Evolutionary conservation across 2,113 vertebrate species (phyloP), one percentile per base, ranked within the genome.

Genomic region (Thamnaconus septentrionalis): DNA sequence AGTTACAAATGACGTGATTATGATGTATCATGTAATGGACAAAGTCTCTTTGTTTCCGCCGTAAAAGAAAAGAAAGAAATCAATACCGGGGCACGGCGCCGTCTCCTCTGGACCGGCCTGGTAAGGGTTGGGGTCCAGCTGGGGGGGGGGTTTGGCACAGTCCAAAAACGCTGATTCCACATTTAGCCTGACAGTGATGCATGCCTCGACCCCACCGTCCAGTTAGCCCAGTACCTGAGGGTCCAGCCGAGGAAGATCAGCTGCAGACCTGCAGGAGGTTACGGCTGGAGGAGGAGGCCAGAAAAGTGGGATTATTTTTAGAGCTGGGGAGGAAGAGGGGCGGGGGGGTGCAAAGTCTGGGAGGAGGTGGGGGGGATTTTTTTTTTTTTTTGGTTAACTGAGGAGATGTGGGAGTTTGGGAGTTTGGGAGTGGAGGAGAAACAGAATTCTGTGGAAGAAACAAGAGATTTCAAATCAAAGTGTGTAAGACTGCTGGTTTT

Each of bases 1-100:
- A 90, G 79, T 79, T 92, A 92, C 92, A 94, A 93, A 94, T 93
- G 87, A 92, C 67, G 89, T 92, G 91, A 93, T 94, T 90, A 94
- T 94, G 93, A 94, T 91, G 66, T 90, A 91, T 93, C 93, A 92
- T 94, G 91, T 92, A 91, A 91, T 79, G 53, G 76, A 86, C 75
- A 89, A 90, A 92, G 78, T 91, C 90, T 93, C 91, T 93, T 94
- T 93, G 90, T 94, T 84, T 91, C 87, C 59, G 72, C 73, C 45
- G 60, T 65, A 66, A 75, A 73, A 71, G 60, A 64, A 11, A 50
- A 50, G n/a, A 31, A 69, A 81, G 88, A 92, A 94, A 94, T 95
- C 91, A 86, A 92, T 94, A 90, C 43, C 5, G 64, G 69, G 81
- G 82, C 74, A 85, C 63, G 49, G 81, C 87, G 78, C 78, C 75